Evolutionary conservation across 2,888 invertebrate genomes (phyloP).

Genomic region (Mimachlamys varia): DNA sequence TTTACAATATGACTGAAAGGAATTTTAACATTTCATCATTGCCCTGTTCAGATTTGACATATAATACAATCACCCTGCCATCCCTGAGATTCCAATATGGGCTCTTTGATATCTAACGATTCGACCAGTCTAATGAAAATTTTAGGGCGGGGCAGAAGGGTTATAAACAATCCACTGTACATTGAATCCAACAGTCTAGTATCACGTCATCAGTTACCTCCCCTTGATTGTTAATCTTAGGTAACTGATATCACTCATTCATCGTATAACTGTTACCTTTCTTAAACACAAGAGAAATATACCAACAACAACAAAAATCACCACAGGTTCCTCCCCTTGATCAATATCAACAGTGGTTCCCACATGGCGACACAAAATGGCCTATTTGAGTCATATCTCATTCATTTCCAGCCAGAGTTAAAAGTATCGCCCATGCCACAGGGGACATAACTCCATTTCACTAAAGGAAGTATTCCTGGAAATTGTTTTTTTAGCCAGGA

Average conservation of each 20-base stretch:
- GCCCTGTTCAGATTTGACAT: background rate
- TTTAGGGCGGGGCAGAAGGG: constrained; percentile 3
- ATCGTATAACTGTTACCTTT: background rate
- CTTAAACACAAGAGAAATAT: background rate
- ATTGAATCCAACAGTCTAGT: background rate
- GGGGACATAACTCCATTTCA: too few relatives aligned
- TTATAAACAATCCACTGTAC: background rate
- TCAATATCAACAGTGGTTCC: background rate
- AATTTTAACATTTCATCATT: background rate
- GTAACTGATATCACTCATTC: background rate
- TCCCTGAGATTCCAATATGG: constrained; percentile 34
- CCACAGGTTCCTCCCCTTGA: background rate
- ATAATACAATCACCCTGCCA: constrained; percentile 34
- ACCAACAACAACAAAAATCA: background rate
- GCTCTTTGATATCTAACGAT: constrained; percentile 11
- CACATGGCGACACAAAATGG: background rate
- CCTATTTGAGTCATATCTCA: background rate
- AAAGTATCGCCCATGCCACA: too few relatives aligned
- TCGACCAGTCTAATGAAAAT: constrained; percentile 13
- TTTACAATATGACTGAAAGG: background rate
- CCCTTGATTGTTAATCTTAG: background rate
- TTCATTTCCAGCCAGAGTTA: background rate
- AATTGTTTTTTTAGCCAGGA: background rate
- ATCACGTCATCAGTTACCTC: background rate
- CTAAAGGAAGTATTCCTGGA: background rate